phyloP scores from a whole-genome alignment of 2,888 invertebrate species.

The Nemotelus nigrinus region DNA sequence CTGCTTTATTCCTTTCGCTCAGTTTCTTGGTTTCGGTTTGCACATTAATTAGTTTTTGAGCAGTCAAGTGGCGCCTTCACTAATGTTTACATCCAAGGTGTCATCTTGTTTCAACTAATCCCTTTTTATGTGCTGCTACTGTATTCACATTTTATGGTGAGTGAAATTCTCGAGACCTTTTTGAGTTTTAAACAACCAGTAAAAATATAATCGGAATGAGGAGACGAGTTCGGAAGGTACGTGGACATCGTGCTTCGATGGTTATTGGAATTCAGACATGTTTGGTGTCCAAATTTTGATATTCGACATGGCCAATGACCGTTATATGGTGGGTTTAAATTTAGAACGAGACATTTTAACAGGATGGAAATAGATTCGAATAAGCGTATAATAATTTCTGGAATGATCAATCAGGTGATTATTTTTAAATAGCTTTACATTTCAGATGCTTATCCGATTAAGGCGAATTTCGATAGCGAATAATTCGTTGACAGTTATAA shows the following conservation, averaged over 20 bases:
- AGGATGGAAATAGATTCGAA: background rate
- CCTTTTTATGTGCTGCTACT: constrained; percentile 24
- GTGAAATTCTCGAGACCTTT: background rate
- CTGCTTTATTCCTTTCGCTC: background rate
- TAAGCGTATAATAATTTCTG: too few relatives aligned
- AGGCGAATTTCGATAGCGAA: too few relatives aligned
- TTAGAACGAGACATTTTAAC: background rate
- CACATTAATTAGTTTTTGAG: constrained; percentile 32
- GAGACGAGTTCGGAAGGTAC: background rate
- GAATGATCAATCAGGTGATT: too few relatives aligned
- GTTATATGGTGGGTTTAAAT: too few relatives aligned
- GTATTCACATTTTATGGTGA: background rate
- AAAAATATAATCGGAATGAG: background rate
- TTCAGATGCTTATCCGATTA: too few relatives aligned
- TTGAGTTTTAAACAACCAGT: background rate
- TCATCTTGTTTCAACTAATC: constrained; percentile 18
- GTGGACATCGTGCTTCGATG: background rate
- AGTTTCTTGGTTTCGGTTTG: constrained; percentile 5
- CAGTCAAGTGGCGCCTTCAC: constrained; percentile 23
- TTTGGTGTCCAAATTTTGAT: too few relatives aligned
- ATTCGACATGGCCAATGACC: too few relatives aligned
- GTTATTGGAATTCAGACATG: too few relatives aligned
- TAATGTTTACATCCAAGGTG: constrained; percentile 35
- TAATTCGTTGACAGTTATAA: too few relatives aligned
- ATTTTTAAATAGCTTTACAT: too few relatives aligned